These are phyloP conservation scores for Manacus vitellinus DNA, from an alignment of 2,113 vertebrate species.

Conservation along the genomic window DNA sequence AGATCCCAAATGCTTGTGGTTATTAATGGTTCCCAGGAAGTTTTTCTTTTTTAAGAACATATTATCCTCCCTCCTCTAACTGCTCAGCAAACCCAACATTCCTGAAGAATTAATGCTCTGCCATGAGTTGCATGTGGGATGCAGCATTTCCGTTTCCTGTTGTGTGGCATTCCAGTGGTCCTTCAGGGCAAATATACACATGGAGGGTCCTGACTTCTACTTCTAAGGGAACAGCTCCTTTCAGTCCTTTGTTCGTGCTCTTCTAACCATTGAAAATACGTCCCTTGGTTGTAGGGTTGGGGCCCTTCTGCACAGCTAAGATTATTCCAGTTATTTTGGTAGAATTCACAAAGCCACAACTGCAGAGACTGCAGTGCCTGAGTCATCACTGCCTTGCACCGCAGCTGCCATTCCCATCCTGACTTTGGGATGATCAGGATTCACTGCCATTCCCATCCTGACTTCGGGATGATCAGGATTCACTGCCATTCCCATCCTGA, in stretches of 20 bases:
- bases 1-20: constrained; percentile 50
- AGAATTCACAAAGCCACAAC: not conserved
- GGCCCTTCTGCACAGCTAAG: not conserved
- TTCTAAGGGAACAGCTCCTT: not conserved
- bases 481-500: too few relatives aligned
- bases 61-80: not conserved
- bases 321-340: not conserved
- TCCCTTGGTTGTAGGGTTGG: not conserved
- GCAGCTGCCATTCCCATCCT: not conserved
- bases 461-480: not conserved
- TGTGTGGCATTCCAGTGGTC: not conserved
- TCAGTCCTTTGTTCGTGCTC: not conserved
- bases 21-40: constrained; percentile 48
- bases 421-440: not conserved
- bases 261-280: not conserved
- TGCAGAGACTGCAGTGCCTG: not conserved
- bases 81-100: not conserved
- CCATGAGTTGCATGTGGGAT: not conserved
- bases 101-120: constrained; percentile 1
- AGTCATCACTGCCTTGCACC: not conserved
- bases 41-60: constrained; percentile 34
- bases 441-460: not conserved
- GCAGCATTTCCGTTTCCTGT: not conserved
- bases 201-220: not conserved
- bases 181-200: not conserved